These are phyloP conservation scores for Falco peregrinus DNA, from an alignment of 2,797 vertebrate species.

Conservation along the genomic window DNA sequence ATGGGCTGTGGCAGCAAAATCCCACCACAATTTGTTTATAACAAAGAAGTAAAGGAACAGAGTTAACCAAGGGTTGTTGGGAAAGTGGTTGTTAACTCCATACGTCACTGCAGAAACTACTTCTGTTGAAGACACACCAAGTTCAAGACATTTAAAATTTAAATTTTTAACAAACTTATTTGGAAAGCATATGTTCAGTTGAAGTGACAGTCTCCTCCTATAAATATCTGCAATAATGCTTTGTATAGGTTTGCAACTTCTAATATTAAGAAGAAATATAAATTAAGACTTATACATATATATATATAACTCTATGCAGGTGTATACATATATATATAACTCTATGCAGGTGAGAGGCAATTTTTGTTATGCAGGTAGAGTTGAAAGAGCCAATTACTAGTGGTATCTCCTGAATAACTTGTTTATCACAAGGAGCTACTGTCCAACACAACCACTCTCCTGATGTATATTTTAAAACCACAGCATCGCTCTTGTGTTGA, in stretches of 20 bases:
- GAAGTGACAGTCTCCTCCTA: not conserved
- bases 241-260: not conserved
- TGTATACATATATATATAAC: not conserved
- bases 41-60: not conserved
- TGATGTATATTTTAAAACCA: not conserved
- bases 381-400: not conserved
- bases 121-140: not conserved
- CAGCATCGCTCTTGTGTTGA: not conserved
- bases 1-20: not conserved
- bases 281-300: not conserved
- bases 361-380: not conserved
- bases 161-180: not conserved
- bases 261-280: not conserved
- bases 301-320: too few species aligned
- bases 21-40: not conserved
- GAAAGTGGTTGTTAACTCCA: not conserved
- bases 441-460: not conserved
- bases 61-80: not conserved
- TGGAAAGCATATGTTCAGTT: not conserved
- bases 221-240: not conserved
- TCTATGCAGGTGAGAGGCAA: too few species aligned
- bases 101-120: not conserved
- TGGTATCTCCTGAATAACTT: not conserved
- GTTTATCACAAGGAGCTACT: not conserved
- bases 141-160: not conserved